These are phyloP conservation scores for Babylonia areolata DNA, from an alignment of 1,140 invertebrate species.

Conservation along the genomic window DNA sequence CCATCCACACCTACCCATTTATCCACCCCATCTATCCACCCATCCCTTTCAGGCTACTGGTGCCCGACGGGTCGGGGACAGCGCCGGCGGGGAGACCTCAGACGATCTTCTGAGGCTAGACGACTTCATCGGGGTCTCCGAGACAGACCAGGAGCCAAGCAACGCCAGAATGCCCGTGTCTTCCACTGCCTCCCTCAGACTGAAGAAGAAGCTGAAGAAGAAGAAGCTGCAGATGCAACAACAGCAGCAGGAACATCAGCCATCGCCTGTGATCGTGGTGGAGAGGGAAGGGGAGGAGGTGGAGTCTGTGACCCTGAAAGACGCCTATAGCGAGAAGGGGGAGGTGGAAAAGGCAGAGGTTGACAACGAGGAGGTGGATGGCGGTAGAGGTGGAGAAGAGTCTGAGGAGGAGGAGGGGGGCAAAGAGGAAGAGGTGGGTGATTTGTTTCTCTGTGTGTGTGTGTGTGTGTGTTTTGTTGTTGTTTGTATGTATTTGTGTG, in stretches of 20 bases:
- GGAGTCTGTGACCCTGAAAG: neutral
- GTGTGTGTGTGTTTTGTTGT: neutral
- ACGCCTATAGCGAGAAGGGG: neutral
- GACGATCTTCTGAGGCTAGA: neutral
- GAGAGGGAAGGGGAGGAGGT: neutral
- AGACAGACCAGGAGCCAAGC: too few species aligned
- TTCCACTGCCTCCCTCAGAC: too few species aligned
- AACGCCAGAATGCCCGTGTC: too few species aligned
- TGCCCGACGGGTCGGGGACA: too few species aligned
- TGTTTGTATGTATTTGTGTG: too few species aligned
- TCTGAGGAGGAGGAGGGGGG: neutral
- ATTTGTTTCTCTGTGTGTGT: neutral
- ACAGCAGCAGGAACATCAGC: too few species aligned
- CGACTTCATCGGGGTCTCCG: neutral
- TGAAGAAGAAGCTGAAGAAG: too few species aligned
- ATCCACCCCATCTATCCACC: too few species aligned
- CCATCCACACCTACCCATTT: too few species aligned
- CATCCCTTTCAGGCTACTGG: too few species aligned
- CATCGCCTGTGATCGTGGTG: neutral
- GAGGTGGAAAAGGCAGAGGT: neutral
- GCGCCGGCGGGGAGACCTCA: too few species aligned
- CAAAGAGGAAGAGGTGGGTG: neutral
- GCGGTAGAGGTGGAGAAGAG: neutral
- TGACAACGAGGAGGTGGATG: neutral
- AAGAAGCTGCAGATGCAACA: too few species aligned